Conservation (phyloP, 1,140 invertebrate genomes). For the Episyrphus balteatus region DNA sequence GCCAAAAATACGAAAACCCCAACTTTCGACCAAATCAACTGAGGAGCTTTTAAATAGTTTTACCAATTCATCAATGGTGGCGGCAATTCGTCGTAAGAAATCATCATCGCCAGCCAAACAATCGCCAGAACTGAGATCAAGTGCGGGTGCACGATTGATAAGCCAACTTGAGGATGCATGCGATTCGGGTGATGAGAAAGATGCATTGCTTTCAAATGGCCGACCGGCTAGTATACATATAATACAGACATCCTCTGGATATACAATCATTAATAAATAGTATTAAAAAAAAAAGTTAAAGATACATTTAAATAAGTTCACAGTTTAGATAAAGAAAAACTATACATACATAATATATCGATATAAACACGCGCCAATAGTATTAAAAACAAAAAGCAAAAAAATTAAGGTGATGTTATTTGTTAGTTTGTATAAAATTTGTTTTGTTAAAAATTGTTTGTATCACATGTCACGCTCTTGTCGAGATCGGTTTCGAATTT, state of each 20-base stretch:
- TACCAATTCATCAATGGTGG: not conserved
- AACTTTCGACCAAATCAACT: not conserved
- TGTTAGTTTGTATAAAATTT: not conserved
- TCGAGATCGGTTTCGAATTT: not conserved
- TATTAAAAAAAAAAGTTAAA: not conserved
- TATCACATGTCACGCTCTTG: not conserved
- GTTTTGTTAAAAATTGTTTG: too few species aligned
- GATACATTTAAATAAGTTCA: too few species aligned
- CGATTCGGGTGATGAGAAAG: conserved; percentile 3
- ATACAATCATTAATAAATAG: not conserved
- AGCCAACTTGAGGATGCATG: conserved; percentile 3
- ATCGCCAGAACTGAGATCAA: conserved; percentile 2
- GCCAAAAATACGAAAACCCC: conserved; percentile 4
- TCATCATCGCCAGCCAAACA: not conserved
- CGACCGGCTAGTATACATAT: conserved; percentile 8
- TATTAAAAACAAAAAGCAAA: not conserved
- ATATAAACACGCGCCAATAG: not conserved
- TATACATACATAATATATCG: too few species aligned
- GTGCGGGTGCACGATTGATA: conserved; percentile 7
- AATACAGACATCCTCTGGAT: not conserved
- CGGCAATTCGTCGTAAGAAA: conserved; percentile 2
- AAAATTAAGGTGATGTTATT: not conserved
- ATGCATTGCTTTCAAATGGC: conserved; percentile 2
- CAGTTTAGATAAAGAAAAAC: too few species aligned
- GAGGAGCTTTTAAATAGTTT: not conserved